phyloP scores from a whole-genome alignment of 1,140 invertebrate species.

The Drosophila tristis region DNA sequence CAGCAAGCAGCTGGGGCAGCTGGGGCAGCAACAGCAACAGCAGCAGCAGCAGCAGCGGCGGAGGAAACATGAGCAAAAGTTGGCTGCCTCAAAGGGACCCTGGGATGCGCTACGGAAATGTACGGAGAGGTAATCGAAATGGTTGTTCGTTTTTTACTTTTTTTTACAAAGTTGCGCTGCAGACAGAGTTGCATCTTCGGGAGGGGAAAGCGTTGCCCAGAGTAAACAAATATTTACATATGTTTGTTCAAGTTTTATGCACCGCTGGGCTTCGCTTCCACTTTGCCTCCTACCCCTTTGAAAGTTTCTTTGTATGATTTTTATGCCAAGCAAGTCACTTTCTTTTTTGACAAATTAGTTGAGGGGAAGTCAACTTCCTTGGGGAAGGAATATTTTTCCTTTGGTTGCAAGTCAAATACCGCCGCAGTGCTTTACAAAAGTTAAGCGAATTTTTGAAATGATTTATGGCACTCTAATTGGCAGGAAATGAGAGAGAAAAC shows the following conservation, averaged over 20 bases:
- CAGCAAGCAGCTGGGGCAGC: slow-evolving; percentile 25
- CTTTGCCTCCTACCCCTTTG: slow-evolving; percentile 9
- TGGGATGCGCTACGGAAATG: not conserved
- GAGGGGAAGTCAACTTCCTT: slow-evolving; percentile 22
- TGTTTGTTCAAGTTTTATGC: slow-evolving; percentile 53
- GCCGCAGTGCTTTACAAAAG: not conserved
- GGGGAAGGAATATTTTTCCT: not conserved
- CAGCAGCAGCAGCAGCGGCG: not conserved
- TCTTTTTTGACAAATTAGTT: slow-evolving; percentile 54
- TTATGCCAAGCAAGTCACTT: slow-evolving; percentile 16
- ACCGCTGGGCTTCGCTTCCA: slow-evolving; percentile 17
- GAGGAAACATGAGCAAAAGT: slow-evolving; percentile 44
- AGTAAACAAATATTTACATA: slow-evolving; percentile 64
- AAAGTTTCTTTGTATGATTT: slow-evolving; percentile 34
- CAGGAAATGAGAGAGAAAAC: not conserved
- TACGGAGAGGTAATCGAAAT: slow-evolving; percentile 15
- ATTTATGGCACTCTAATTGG: not conserved
- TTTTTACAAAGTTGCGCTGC: slow-evolving; percentile 10
- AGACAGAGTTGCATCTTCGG: slow-evolving; percentile 39
- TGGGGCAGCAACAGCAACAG: slow-evolving; percentile 14
- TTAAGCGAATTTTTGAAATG: not conserved
- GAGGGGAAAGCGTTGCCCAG: slow-evolving; percentile 29
- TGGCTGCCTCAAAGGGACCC: slow-evolving; percentile 7
- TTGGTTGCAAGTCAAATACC: slow-evolving; percentile 15
- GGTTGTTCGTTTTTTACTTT: slow-evolving; percentile 1